phyloP scores from a whole-genome alignment of 1,140 invertebrate genomes.

The Lerema accius region DNA sequence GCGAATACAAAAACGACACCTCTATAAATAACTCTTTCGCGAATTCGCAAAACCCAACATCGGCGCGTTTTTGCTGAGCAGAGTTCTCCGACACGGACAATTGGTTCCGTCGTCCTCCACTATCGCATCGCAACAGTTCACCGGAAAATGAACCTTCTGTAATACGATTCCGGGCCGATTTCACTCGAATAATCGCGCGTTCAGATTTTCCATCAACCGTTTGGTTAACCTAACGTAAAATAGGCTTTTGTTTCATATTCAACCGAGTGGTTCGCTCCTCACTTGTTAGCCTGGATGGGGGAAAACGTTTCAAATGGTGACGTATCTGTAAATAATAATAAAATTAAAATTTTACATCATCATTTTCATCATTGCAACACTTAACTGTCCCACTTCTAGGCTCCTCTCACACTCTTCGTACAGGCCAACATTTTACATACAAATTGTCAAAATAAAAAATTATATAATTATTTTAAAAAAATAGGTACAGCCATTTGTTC shows the following conservation, averaged over 20 bases:
- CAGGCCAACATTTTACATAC: too few relatives aligned
- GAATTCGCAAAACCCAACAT: too few relatives aligned
- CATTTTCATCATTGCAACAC: too few relatives aligned
- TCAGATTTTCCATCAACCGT: constrained; percentile 11
- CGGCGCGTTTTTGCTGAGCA: too few relatives aligned
- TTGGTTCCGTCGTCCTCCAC: constrained; percentile 9
- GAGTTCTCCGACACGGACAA: constrained; percentile 7
- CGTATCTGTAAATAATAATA: too few relatives aligned
- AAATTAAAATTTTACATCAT: too few relatives aligned
- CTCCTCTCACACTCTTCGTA: too few relatives aligned
- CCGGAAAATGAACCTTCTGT: constrained; percentile 11
- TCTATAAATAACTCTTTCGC: neutral
- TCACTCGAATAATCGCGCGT: constrained; percentile 3
- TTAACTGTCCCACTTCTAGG: too few relatives aligned
- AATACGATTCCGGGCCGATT: neutral
- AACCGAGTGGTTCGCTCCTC: neutral
- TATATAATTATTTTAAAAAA: too few relatives aligned
- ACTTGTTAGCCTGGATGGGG: neutral
- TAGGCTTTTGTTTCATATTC: constrained; percentile 3
- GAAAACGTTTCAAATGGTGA: neutral
- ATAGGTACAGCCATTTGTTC: too few relatives aligned
- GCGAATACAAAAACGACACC: constrained; percentile 1
- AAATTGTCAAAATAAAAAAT: too few relatives aligned
- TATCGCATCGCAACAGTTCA: constrained; percentile 6
- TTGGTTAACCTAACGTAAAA: constrained; percentile 22